Percentiles rank a stretch among this genome's conserved stretches.
Evolutionary conservation across 2,113 vertebrate species (phyloP).

Genomic region (Tinamus guttatus): DNA sequence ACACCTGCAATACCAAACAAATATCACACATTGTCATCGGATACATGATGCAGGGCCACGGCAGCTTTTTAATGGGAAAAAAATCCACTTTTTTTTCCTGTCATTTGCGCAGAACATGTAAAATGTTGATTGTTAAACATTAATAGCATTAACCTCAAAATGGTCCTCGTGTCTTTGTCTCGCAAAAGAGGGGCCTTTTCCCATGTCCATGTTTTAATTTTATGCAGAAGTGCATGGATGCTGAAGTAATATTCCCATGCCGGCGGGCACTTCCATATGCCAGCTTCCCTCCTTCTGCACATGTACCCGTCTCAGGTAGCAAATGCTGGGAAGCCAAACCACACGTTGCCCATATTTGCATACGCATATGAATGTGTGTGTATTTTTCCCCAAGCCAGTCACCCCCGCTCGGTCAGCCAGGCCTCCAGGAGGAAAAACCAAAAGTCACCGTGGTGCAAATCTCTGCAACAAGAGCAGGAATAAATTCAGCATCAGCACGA

Average conservation of each 20-base stretch:
- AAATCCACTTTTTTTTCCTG: neutral
- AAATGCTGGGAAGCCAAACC: neutral
- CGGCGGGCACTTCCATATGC: constrained; percentile 56
- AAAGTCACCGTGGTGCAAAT: neutral
- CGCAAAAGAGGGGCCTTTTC: neutral
- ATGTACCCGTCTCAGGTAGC: constrained; percentile 22
- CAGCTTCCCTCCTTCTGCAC: constrained; percentile 13
- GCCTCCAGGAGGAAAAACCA: neutral
- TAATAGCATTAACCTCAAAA: neutral
- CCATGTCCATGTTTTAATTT: constrained; percentile 53
- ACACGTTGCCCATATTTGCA: constrained; percentile 2
- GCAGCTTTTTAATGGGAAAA: neutral
- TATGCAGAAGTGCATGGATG: constrained; percentile 53
- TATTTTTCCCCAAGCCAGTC: neutral
- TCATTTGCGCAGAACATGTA: neutral
- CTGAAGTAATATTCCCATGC: constrained; percentile 54
- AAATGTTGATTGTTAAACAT: neutral
- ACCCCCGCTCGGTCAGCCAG: neutral
- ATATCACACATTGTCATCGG: neutral
- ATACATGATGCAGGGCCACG: neutral
- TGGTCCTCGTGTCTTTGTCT: neutral
- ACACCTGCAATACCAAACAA: neutral
- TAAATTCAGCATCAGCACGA: neutral
- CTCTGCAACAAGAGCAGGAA: neutral
- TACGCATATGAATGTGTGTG: rapidly evolving